phyloP scores from a whole-genome alignment of 2,888 invertebrate species.

The Euclidia mi region DNA sequence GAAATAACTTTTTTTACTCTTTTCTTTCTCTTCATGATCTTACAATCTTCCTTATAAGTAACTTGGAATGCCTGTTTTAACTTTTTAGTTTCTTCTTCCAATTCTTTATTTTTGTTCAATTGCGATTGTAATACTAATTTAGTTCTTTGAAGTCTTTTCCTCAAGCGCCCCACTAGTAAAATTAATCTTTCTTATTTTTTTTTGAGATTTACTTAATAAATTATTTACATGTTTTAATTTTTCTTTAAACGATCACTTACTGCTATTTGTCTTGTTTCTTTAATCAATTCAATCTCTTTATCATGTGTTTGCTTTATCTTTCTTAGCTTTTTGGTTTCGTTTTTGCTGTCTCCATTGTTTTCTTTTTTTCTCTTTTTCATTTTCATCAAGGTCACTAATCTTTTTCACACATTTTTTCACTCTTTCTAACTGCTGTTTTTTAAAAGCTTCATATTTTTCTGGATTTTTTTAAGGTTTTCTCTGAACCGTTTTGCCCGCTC shows the following conservation, averaged over 20 bases:
- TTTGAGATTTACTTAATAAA: background rate
- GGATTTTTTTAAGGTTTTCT: background rate
- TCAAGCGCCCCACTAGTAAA: slow-evolving; percentile 1
- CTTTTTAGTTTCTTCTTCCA: no score
- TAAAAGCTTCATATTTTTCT: slow-evolving; percentile 1
- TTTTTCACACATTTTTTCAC: slow-evolving; percentile 2
- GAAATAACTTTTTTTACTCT: no score
- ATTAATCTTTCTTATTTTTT: background rate
- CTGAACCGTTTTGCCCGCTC: slow-evolving; percentile 1
- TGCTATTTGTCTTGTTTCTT: slow-evolving; percentile 1
- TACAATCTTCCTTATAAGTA: no score
- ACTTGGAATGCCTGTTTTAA: no score
- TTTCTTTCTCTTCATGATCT: no score
- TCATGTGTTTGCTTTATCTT: slow-evolving; percentile 1
- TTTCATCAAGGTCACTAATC: slow-evolving; percentile 3
- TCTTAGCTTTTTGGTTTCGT: background rate
- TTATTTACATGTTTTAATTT: background rate
- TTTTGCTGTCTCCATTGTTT: no score
- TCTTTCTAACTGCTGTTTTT: no score
- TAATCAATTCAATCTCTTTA: background rate
- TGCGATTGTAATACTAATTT: slow-evolving; percentile 2
- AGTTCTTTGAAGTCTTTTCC: background rate
- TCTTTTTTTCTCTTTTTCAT: slow-evolving; percentile 1
- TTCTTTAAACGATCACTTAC: slow-evolving; percentile 3
- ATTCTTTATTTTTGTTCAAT: background rate